These are phyloP conservation scores for Prionace glauca DNA, from an alignment of 2,797 vertebrate species.

Conservation along the genomic window DNA sequence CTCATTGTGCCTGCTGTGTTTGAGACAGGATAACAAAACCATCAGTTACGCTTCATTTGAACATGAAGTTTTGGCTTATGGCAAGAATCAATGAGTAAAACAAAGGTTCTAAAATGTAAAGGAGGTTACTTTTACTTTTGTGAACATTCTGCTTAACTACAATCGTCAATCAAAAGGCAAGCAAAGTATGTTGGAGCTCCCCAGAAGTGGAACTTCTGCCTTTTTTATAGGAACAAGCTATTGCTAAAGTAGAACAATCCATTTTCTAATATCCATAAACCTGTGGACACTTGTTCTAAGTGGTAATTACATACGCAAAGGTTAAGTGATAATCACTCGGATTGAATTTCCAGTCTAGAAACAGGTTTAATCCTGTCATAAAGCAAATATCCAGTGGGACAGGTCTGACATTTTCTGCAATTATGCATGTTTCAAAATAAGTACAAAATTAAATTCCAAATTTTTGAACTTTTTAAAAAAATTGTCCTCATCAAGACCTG, in stretches of 20 bases:
- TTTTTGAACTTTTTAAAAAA: background rate
- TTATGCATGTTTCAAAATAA: background rate
- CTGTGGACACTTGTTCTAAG: background rate
- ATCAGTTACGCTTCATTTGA: background rate
- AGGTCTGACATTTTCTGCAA: background rate
- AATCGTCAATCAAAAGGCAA: background rate
- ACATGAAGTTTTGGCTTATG: background rate
- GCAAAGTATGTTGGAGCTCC: background rate
- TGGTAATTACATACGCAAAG: background rate
- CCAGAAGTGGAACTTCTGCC: background rate
- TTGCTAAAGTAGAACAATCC: background rate
- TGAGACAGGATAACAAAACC: background rate
- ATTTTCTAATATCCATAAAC: background rate
- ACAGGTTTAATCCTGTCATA: background rate
- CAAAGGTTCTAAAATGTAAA: background rate
- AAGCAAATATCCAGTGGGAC: background rate
- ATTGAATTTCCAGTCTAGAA: background rate
- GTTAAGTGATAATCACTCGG: background rate
- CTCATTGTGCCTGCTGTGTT: background rate
- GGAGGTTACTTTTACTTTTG: background rate
- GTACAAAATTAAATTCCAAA: background rate
- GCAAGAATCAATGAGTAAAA: background rate
- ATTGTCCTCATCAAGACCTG: background rate
- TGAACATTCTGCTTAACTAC: slow-evolving; percentile 1
- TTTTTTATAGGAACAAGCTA: background rate